Base-by-base conservation (phyloP, 2,113 vertebrate species). In the Eptesicus fuscus region DNA sequence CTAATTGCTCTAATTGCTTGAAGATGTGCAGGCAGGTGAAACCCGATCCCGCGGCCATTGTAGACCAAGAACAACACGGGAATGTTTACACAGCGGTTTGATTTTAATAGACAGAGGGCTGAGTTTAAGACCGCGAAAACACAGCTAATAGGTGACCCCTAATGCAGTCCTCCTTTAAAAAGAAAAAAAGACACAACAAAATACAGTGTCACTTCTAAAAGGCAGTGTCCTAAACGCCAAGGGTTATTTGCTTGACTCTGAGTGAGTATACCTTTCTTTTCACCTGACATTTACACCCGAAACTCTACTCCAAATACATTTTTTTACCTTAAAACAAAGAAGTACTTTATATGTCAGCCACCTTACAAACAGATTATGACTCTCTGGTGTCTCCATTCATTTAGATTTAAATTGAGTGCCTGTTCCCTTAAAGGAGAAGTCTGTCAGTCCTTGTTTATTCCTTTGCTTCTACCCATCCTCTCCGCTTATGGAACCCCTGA, bases 21-120 rank as follows among this genome's bases (percentile, higher is more conserved):
- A 99, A 99, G 99, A 99, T 99, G 99, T 99, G 99, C 98, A 97
- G 98, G 99, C 99, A 99, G 99, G 99, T 99, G 99, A 99, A 99
- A 99, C 98, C 90, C 10, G 99, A 99, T 99, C 99, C 98, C 74
- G 74, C 88, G 98, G 99, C 99, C 98, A 98, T 98, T 98, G 97
- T 98, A 96, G 98, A 98, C 98, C 97, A 97, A 98, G 99, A 99
- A 98, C 98, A 99, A 98, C 98, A 96, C 82, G 92, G 97, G 97
- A 97, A 98, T 99, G 98, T 99, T 99, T 99, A 99, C 99, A 98
- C 76, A 99, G 98, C 97, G 97, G 98, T 98, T 98, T 98, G 98
- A 98, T 98, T 99, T 99, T 99, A 99, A 99, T 99, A 99, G 99
- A 99, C 98, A 98, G 98, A 98, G 98, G 98, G 98, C 95, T 76